Evolutionary conservation across 2,888 invertebrate genomes (phyloP).

Genomic region (Acanthosoma haemorrhoidale): DNA sequence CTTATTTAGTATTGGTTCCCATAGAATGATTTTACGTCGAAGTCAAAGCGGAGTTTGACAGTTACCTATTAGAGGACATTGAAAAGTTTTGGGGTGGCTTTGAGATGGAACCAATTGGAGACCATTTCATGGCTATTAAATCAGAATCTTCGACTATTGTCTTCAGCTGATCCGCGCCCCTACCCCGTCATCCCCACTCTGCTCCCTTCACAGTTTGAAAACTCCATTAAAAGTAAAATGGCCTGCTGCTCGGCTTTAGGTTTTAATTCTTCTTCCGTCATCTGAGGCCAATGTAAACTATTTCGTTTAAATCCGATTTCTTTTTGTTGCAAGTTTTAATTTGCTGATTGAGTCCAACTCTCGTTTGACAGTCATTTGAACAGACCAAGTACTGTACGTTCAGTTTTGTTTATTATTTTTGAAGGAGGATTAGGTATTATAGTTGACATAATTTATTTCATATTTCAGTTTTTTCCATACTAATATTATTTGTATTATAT

Average conservation of each 20-base stretch:
- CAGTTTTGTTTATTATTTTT: no score
- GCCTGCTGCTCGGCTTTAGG: not conserved
- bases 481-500: no score
- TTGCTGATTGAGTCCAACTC: not conserved
- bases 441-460: no score
- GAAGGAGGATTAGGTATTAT: no score
- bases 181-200: no score
- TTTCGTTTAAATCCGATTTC: not conserved
- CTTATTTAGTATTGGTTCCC: no score
- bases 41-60: no score
- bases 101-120: not conserved
- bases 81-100: not conserved
- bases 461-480: no score
- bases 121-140: conserved; percentile 11
- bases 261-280: not conserved
- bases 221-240: conserved; percentile 12
- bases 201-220: conserved; percentile 1
- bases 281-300: conserved; percentile 7
- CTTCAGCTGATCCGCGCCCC: not conserved
- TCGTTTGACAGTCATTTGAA: no score
- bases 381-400: no score
- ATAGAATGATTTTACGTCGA: no score
- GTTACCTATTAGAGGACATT: conserved; percentile 12
- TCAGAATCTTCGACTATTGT: not conserved
- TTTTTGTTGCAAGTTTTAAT: not conserved